These are phyloP conservation scores for Echinometra lucunter DNA, from an alignment of 53 echinoderm and acorn worm species.

Conservation along the genomic window DNA sequence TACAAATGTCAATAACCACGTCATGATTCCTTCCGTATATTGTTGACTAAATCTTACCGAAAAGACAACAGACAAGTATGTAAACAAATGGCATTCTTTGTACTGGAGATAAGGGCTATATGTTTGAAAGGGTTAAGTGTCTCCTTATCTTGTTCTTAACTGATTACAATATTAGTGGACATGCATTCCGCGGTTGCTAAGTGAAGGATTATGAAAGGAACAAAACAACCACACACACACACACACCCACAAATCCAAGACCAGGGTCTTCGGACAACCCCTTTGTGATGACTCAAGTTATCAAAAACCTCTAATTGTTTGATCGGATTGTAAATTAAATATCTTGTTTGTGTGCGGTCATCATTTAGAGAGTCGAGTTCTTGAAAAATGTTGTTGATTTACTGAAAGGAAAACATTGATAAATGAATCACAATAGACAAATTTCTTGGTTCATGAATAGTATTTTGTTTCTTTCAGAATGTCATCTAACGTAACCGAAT, in stretches of 20 bases:
- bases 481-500: neutral
- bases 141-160: neutral
- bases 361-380: neutral
- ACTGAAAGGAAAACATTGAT: neutral
- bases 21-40: slow-evolving; percentile 16
- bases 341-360: slow-evolving; percentile 20
- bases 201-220: neutral
- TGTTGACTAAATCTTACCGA: slow-evolving; percentile 33
- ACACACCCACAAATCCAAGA: neutral
- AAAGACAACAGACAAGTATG: slow-evolving; percentile 33
- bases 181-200: slow-evolving; percentile 47
- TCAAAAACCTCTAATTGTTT: slow-evolving; percentile 26
- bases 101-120: slow-evolving; percentile 29
- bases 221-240: neutral
- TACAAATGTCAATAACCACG: slow-evolving; percentile 33
- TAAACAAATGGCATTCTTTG: slow-evolving; percentile 41
- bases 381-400: slow-evolving; percentile 22
- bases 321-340: slow-evolving; percentile 41
- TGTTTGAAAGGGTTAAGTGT: slow-evolving; percentile 23
- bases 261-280: neutral
- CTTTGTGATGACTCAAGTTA: neutral
- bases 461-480: neutral
- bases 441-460: neutral
- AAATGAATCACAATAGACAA: neutral
- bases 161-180: slow-evolving; percentile 37